Evolutionary conservation across 2,113 vertebrate genomes (phyloP).

Genomic region (Actenoides hombroni): DNA sequence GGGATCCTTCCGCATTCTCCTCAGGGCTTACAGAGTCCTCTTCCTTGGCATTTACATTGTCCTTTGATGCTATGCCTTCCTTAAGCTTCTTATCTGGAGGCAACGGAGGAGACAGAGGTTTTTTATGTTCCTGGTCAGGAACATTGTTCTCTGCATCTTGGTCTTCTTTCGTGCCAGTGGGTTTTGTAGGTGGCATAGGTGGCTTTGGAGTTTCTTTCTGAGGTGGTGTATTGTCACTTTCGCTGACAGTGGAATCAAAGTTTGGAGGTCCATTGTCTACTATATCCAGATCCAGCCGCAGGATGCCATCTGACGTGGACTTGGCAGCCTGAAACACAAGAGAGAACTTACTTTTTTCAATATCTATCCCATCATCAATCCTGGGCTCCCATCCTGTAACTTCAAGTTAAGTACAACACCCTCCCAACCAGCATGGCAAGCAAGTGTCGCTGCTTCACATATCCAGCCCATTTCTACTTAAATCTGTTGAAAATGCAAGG

Average conservation of each 20-base stretch:
- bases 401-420: neutral
- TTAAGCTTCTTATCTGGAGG: constrained; percentile 75
- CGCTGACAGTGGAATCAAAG: constrained; percentile 25
- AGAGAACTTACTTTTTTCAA: neutral
- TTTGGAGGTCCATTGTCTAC: constrained; percentile 70
- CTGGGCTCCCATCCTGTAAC: neutral
- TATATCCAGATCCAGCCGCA: constrained; percentile 84
- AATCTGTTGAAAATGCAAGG: neutral
- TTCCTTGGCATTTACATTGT: constrained; percentile 18
- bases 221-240: constrained; percentile 22
- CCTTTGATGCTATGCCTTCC: constrained; percentile 65
- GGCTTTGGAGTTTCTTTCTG: constrained; percentile 67
- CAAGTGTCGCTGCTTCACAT: neutral
- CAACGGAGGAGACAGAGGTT: constrained; percentile 1
- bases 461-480: neutral
- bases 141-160: constrained; percentile 21
- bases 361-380: neutral
- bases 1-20: neutral
- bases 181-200: constrained; percentile 71
- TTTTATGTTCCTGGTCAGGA: constrained; percentile 42
- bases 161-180: constrained; percentile 30
- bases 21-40: constrained; percentile 12
- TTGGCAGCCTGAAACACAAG: constrained; percentile 79
- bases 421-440: neutral
- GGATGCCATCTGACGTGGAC: constrained; percentile 84